Evolutionary conservation across 2,113 vertebrate species (phyloP).

Genomic region (Pica pica): DNA sequence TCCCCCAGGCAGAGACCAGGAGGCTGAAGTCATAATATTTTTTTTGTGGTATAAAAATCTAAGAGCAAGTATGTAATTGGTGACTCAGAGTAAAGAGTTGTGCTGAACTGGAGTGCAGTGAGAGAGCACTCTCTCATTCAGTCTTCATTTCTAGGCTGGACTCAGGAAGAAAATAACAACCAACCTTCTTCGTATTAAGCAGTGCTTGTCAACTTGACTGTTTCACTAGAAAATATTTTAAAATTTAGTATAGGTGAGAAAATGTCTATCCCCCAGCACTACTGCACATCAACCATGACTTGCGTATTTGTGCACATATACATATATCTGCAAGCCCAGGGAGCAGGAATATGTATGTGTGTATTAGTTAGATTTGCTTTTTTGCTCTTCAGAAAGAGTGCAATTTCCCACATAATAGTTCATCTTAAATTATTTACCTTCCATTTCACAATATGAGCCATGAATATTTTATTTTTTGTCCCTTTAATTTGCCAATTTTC

Average conservation of each 20-base stretch:
- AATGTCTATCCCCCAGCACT: neutral
- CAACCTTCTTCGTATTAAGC: neutral
- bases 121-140: neutral
- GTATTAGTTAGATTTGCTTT: constrained; percentile 18
- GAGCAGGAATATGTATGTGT: neutral
- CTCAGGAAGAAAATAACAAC: neutral
- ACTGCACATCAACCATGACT: neutral
- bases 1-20: constrained; percentile 35
- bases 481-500: constrained; percentile 77
- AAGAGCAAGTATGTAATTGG: neutral
- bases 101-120: neutral
- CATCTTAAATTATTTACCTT: constrained; percentile 76
- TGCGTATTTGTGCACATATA: neutral
- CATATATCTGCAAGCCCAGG: neutral
- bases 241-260: neutral
- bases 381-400: constrained; percentile 45
- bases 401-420: constrained; percentile 56
- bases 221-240: neutral
- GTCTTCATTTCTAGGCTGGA: neutral
- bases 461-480: constrained; percentile 72
- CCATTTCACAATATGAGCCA: constrained; percentile 65
- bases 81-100: constrained; percentile 16
- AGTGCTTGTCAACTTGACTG: neutral
- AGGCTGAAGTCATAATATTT: constrained; percentile 1
- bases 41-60: constrained; percentile 28